Conservation (phyloP, 2,113 vertebrate genomes). For the Sialia sialis region DNA sequence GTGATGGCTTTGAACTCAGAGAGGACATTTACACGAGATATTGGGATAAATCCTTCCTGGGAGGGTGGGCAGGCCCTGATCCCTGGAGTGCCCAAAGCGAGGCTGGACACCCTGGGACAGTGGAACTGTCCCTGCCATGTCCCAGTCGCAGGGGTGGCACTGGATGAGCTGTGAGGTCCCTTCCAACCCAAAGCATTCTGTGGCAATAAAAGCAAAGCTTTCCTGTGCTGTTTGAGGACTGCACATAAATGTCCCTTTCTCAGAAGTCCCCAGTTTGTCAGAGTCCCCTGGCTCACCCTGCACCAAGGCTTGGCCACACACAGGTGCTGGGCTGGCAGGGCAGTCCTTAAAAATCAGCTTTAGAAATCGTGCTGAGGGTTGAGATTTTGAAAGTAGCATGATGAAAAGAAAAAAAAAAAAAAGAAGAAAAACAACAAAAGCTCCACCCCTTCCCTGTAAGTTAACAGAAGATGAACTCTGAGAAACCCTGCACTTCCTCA, state of each 20-base stretch:
- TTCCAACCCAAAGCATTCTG: background rate
- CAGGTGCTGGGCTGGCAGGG: background rate
- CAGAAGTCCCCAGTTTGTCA: accelerated
- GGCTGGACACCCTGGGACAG: background rate
- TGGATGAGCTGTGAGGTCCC: background rate
- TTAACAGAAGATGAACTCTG: background rate
- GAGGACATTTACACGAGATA: background rate
- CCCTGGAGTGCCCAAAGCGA: background rate
- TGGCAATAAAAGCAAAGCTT: background rate
- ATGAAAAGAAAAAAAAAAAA: background rate
- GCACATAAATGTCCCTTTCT: background rate
- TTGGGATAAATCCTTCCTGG: accelerated
- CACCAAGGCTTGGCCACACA: background rate
- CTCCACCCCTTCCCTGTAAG: background rate
- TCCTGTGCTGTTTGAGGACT: background rate
- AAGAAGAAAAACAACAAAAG: background rate
- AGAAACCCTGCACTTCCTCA: background rate
- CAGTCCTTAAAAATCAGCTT: background rate
- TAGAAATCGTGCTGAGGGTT: background rate
- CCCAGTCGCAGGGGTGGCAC: background rate
- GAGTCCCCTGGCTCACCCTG: background rate
- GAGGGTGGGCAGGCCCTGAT: background rate
- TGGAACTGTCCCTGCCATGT: background rate
- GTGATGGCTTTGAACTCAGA: background rate
- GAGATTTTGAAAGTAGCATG: background rate